Base-by-base conservation (phyloP, 2,888 invertebrate genomes). In the Bombylius discolor region DNA sequence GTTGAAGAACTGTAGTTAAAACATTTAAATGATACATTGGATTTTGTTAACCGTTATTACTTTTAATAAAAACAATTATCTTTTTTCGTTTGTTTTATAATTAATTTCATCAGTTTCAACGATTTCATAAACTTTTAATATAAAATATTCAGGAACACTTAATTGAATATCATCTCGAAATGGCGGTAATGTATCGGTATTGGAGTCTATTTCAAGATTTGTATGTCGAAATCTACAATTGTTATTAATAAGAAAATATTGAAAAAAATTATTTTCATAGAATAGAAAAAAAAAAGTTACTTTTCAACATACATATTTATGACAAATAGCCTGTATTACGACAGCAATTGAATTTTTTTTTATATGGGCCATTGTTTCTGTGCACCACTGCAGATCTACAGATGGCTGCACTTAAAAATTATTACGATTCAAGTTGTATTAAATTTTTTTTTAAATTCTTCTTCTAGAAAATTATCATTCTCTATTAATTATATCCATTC, bases 41-140 rank as follows among this genome's bases (percentile, higher is more conserved):
- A 36, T 36, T 49, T 13, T 49, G 7, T 34, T 48, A 12, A 48
- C 36, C 32, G 13, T 32, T 49, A n/a, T 49, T 33, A n/a, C n/a
- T n/a, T 47, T 47, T 44, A n/a, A n/a, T n/a, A n/a, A n/a, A n/a
- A n/a, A n/a, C n/a, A 51, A 45, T 53, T 53, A 48, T 48, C 47
- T 36, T 13, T 13, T 48, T 42, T 14, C 42, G 14, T 31, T 53
- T 13, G 31, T n/a, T 6, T n/a, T 45, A n/a, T n/a, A 13, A 23
- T 39, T 49, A 36, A 42, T 55, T 14, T 53, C 51, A 31, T 31
- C 14, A 6, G 4, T 14, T 53, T 51, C 62, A 33, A 87, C 85
- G 70, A 85, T 83, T 72, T 93, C 90, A 76, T 97, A 97, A 12
- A 98, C 77, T 67, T 90, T 91, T 68, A 85, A 84, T 64, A 94